phyloP scores from a whole-genome alignment of 2,888 invertebrate species.

The Agapostemon virescens region DNA sequence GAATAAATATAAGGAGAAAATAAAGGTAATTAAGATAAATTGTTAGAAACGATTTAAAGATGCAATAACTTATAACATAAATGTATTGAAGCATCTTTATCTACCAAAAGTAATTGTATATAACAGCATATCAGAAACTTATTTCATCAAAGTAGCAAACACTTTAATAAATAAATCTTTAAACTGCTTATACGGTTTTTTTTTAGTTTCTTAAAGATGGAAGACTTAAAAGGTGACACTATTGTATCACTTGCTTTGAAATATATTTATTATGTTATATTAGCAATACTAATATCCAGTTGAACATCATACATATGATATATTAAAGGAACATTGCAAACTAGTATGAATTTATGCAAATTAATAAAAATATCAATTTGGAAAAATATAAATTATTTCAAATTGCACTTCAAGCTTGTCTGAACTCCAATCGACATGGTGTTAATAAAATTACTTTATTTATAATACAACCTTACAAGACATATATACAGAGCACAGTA shows the following conservation, averaged over 20 bases:
- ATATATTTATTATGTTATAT: conserved; percentile 24
- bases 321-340: conserved; percentile 12
- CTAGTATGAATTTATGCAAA: not conserved
- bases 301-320: not conserved
- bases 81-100: not conserved
- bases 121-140: conserved; percentile 7
- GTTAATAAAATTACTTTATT: conserved; percentile 46
- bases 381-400: conserved; percentile 23
- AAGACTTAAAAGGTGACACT: conserved; percentile 60
- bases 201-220: conserved; percentile 50
- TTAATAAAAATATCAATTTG: conserved; percentile 18
- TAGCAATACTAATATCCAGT: conserved; percentile 8
- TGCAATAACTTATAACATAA: not conserved
- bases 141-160: conserved; percentile 2
- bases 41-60: conserved; percentile 1
- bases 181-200: not conserved
- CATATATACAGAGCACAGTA: conserved; percentile 56
- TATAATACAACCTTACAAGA: conserved; percentile 58
- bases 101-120: not conserved
- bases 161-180: conserved; percentile 23
- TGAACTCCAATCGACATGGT: conserved; percentile 27
- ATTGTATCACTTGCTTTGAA: conserved; percentile 46
- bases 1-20: not conserved
- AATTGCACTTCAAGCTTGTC: conserved; percentile 13
- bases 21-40: not conserved